A percentile compares a stretch with the other conserved stretches of the same genome.
phyloP scores from a whole-genome alignment of 2,113 vertebrate genomes.

The Eulemur macaco region DNA sequence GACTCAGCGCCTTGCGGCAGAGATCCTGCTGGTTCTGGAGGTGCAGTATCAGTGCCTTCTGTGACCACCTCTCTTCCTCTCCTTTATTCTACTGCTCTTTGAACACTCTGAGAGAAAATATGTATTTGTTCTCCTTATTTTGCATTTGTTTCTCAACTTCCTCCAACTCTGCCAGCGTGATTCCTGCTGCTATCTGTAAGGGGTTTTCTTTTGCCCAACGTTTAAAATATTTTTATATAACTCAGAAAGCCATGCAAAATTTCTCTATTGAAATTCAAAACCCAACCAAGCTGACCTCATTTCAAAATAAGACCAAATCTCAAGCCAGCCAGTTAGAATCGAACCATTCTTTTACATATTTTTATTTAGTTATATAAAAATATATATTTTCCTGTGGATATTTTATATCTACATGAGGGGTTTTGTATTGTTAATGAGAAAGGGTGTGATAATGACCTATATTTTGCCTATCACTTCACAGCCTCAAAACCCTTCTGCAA shows the following conservation, averaged over 20 bases:
- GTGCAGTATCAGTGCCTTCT: not conserved
- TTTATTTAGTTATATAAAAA: constrained; percentile 71
- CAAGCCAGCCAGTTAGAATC: constrained; percentile 59
- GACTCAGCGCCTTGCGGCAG: not conserved
- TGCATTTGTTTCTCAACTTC: constrained; percentile 65
- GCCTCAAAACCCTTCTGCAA: not conserved
- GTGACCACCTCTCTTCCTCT: not conserved
- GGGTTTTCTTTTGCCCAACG: constrained; percentile 57
- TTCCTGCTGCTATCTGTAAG: constrained; percentile 63
- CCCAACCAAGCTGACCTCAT: constrained; percentile 67
- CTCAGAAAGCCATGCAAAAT: constrained; percentile 66
- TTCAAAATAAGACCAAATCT: constrained; percentile 76
- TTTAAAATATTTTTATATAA: constrained; percentile 73
- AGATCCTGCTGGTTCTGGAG: not conserved
- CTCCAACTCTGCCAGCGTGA: constrained; percentile 59
- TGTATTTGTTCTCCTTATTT: constrained; percentile 63
- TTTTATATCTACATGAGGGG: constrained; percentile 37
- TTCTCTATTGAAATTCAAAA: constrained; percentile 75
- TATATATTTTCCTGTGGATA: constrained; percentile 40
- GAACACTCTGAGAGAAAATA: constrained; percentile 49
- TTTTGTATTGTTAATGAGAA: constrained; percentile 57
- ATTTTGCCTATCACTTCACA: constrained; percentile 51
- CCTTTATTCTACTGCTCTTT: constrained; percentile 49
- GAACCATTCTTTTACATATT: constrained; percentile 55
- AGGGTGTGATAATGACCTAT: not conserved